These are phyloP conservation scores for Sylvilagus floridanus DNA, from an alignment of 2,797 vertebrate species.

Conservation along the genomic window DNA sequence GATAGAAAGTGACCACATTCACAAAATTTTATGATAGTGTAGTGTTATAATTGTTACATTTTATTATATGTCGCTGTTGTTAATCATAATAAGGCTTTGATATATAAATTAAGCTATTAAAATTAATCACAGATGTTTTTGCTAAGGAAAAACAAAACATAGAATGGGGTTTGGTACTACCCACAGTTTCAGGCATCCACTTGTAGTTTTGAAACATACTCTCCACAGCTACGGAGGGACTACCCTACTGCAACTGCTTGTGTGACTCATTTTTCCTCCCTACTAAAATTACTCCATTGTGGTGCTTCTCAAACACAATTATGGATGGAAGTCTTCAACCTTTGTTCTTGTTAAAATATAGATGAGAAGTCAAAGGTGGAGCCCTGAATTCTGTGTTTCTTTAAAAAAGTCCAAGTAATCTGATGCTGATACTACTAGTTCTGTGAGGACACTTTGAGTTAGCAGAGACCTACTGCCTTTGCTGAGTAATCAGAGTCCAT, in stretches of 20 bases:
- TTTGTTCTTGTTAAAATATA: neutral
- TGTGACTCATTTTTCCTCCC: neutral
- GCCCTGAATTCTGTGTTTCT: neutral
- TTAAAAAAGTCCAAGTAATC: fast-evolving
- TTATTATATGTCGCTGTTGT: neutral
- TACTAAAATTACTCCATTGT: fast-evolving
- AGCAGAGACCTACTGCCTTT: neutral
- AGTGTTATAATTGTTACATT: neutral
- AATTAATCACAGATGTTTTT: too few relatives aligned
- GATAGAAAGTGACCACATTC: too few relatives aligned
- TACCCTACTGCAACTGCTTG: fast-evolving
- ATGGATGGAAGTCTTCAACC: fast-evolving
- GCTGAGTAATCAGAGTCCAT: fast-evolving
- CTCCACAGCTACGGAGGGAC: neutral
- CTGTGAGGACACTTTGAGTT: fast-evolving
- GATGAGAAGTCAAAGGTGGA: fast-evolving
- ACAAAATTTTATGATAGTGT: too few relatives aligned
- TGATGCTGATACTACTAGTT: neutral
- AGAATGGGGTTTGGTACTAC: neutral
- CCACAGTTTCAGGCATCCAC: neutral
- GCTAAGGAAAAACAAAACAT: neutral
- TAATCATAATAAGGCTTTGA: too few relatives aligned
- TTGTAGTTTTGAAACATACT: neutral
- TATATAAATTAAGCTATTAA: neutral
- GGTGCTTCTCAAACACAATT: neutral